These are phyloP conservation scores for Gymnoscopelus microlampas DNA, from an alignment of 2,797 vertebrate species.

Conservation along the genomic window DNA sequence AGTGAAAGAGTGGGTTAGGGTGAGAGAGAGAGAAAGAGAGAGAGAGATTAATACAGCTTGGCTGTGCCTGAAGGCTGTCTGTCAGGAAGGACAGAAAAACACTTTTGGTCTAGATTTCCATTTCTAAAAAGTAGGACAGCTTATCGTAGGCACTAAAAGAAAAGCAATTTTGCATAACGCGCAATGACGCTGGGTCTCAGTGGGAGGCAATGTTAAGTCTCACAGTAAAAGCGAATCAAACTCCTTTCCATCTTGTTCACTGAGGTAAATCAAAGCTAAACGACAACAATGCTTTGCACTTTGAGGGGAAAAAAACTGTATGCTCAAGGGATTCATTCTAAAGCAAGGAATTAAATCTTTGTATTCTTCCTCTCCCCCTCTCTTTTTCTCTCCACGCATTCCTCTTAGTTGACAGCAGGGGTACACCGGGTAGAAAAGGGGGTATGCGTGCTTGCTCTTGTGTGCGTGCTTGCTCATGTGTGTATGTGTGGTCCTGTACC, in stretches of 20 bases:
- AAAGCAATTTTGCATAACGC: conserved; percentile 41
- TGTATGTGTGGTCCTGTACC: conserved; percentile 9
- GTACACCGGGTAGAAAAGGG: conserved; percentile 5
- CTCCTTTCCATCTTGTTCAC: conserved; percentile 47
- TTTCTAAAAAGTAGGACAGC: conserved; percentile 57
- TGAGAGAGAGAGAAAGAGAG: conserved; percentile 6
- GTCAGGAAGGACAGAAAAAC: conserved; percentile 43
- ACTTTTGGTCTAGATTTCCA: conserved; percentile 48
- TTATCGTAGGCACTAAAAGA: conserved; percentile 55
- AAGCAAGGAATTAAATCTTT: conserved; percentile 20
- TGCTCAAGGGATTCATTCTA: conserved; percentile 27
- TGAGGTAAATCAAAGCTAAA: conserved; percentile 39
- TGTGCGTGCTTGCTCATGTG: conserved; percentile 5
- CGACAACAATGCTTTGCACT: conserved; percentile 20
- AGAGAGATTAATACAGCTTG: conserved; percentile 46
- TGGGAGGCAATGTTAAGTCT: conserved; percentile 50
- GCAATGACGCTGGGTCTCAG: conserved; percentile 49
- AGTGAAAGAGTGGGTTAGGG: background rate
- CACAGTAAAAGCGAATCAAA: conserved; percentile 51
- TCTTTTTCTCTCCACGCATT: conserved; percentile 11
- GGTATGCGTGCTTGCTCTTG: background rate
- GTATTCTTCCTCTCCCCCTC: background rate
- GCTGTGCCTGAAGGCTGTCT: conserved; percentile 45
- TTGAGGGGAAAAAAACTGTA: conserved; percentile 42
- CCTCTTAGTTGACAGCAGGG: conserved; percentile 30